Base-by-base conservation (phyloP, 2,888 invertebrate genomes). In the Falcaria lacertinaria region DNA sequence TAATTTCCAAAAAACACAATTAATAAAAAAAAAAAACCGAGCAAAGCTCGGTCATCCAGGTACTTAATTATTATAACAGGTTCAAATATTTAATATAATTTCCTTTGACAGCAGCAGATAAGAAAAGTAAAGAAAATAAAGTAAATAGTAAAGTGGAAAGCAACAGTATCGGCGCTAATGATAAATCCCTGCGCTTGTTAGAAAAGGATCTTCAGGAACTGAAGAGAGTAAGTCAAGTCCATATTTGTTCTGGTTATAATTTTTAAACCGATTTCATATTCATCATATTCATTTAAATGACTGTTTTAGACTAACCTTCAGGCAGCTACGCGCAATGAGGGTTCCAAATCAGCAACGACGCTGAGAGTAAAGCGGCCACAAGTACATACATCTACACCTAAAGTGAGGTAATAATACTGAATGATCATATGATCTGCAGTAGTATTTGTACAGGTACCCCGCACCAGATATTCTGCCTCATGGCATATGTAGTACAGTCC, bases 181-280 rank as follows among this genome's bases (percentile, higher is more conserved):
- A 89, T 45, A 85, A 86, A 47, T 86, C 85, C 0, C 61, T 88
- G 39, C 77, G 91, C 15, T 79, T 92, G 8, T 67, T 92, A 13
- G 92, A 92, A 54, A 89, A 91, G 39, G 92, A 92, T 34, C 77
- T 92, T 42, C 91, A 91, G 42, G 92, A 92, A 54, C 75, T 91
- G 32, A 90, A 91, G 61, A 85, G 91, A 69, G 90, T 89, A 71
- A 59, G 47, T 19, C 25, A 35, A 28, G 32, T 17, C 19, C 42
- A 32, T 36, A 16, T 15, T 32, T 54, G 15, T 41, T 41, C 13
- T 8, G n/a, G n/a, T n/a, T n/a, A n/a, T n/a, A n/a, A n/a, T n/a
- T n/a, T n/a, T n/a, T n/a, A n/a, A n/a, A n/a, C n/a, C n/a, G n/a
- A n/a, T n/a, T n/a, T n/a, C n/a, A n/a, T n/a, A n/a, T n/a, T n/a